These are phyloP conservation scores for Horisme vitalbata DNA, from an alignment of 2,888 invertebrate genomes.

Conservation along the genomic window DNA sequence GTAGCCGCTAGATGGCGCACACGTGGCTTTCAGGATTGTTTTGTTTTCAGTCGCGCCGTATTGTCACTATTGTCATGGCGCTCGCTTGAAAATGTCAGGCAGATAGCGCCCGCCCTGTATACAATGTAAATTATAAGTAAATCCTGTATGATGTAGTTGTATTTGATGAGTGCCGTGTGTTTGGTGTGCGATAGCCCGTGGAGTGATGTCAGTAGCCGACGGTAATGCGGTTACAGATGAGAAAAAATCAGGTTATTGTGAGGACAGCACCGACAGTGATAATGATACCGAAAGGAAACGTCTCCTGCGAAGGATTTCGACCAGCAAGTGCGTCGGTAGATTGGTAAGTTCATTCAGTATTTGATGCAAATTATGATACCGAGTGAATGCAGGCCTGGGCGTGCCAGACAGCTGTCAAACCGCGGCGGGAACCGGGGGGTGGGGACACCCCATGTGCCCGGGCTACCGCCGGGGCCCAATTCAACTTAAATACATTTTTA, in stretches of 20 bases:
- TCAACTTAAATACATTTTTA: slow-evolving; percentile 53
- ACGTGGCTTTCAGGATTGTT: slow-evolving; percentile 56
- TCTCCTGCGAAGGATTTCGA: slow-evolving; percentile 90
- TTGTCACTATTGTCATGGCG: slow-evolving; percentile 79
- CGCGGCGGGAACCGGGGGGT: slow-evolving; percentile 43
- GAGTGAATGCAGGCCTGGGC: slow-evolving; percentile 47
- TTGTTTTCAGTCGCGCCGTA: slow-evolving; percentile 72
- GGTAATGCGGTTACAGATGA: slow-evolving; percentile 53
- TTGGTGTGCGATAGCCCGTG: slow-evolving; percentile 59
- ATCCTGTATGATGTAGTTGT: slow-evolving; percentile 78
- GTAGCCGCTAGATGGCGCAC: slow-evolving; percentile 49
- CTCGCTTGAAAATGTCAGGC: slow-evolving; percentile 71
- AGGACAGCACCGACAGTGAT: slow-evolving; percentile 89
- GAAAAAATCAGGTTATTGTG: slow-evolving; percentile 61
- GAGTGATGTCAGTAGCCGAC: slow-evolving; percentile 73
- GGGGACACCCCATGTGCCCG: slow-evolving; percentile 62
- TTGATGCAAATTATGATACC: slow-evolving; percentile 18
- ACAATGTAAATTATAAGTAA: slow-evolving; percentile 63
- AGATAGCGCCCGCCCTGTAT: slow-evolving; percentile 63
- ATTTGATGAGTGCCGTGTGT: slow-evolving; percentile 64
- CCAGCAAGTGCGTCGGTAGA: slow-evolving; percentile 91
- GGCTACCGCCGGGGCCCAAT: slow-evolving; percentile 40
- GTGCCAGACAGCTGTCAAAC: slow-evolving; percentile 62
- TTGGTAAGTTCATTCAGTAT: slow-evolving; percentile 78
- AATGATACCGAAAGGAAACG: slow-evolving; percentile 91